Conservation (phyloP, 2,888 invertebrate genomes). For the Chaitophorus viminalis region DNA sequence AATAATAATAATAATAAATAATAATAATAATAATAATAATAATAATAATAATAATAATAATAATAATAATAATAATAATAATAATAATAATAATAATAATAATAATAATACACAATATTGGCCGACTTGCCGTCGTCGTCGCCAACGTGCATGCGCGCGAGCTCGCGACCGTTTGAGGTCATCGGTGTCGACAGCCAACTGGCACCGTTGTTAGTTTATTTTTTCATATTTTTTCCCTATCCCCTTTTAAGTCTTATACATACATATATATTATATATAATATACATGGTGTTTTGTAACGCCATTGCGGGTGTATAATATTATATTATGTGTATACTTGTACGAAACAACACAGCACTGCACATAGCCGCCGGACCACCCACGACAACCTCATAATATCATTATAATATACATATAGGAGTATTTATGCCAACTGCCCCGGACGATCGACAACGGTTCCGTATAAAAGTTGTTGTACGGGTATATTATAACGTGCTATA, state of each 20-base stretch:
- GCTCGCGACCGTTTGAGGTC: slow-evolving; percentile 49
- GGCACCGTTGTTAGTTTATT: slow-evolving; percentile 38
- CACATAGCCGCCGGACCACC: slow-evolving; percentile 35
- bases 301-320: slow-evolving; percentile 28
- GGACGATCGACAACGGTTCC: neutral
- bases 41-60: too few relatives aligned
- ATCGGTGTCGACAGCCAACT: slow-evolving; percentile 59
- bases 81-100: too few relatives aligned
- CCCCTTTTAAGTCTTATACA: slow-evolving; percentile 37
- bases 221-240: neutral
- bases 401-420: slow-evolving; percentile 11
- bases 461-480: neutral
- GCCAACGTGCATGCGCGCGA: slow-evolving; percentile 26
- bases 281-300: slow-evolving; percentile 39
- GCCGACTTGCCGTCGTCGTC: neutral
- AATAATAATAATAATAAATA: too few relatives aligned
- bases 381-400: slow-evolving; percentile 24
- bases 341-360: neutral
- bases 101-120: too few relatives aligned
- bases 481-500: neutral
- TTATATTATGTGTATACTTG: slow-evolving; percentile 14
- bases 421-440: slow-evolving; percentile 12
- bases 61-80: too few relatives aligned
- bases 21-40: too few relatives aligned
- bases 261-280: neutral